phyloP scores from a whole-genome alignment of 2,797 vertebrate species.

The Sebastes diploproa region DNA sequence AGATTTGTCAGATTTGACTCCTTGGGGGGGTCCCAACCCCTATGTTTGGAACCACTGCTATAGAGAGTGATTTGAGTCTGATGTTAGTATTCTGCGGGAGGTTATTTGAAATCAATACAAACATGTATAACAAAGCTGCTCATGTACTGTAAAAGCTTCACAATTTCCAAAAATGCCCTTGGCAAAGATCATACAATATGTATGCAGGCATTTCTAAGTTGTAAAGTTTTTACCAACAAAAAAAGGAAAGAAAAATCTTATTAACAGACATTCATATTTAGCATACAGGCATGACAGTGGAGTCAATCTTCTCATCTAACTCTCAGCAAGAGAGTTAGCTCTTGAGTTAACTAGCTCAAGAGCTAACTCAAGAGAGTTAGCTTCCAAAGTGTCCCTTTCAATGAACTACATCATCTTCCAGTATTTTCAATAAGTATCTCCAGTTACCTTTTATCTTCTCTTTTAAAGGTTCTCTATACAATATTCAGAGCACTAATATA shows the following conservation, averaged over 20 bases:
- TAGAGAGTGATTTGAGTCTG: not conserved
- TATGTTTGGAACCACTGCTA: too few relatives aligned
- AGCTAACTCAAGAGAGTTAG: too few relatives aligned
- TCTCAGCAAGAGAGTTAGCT: not conserved
- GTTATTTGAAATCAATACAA: constrained; percentile 61
- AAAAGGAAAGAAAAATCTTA: constrained; percentile 9
- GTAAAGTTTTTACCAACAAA: constrained; percentile 20
- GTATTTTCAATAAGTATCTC: too few relatives aligned
- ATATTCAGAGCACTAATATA: too few relatives aligned
- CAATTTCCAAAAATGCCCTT: constrained; percentile 60
- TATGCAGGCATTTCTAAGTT: constrained; percentile 59
- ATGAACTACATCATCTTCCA: too few relatives aligned
- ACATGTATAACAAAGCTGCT: constrained; percentile 59
- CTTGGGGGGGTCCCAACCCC: not conserved
- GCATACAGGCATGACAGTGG: not conserved
- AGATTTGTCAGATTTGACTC: not conserved
- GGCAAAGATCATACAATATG: constrained; percentile 74
- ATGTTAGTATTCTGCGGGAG: constrained; percentile 13
- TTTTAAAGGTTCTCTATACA: too few relatives aligned
- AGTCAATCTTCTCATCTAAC: not conserved
- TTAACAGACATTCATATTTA: constrained; percentile 5
- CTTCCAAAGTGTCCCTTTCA: too few relatives aligned
- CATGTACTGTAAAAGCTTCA: constrained; percentile 71
- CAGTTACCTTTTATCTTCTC: too few relatives aligned
- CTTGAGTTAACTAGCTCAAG: too few relatives aligned